Conservation (phyloP, 1,140 invertebrate genomes). For the Leptinotarsa lineolata region DNA sequence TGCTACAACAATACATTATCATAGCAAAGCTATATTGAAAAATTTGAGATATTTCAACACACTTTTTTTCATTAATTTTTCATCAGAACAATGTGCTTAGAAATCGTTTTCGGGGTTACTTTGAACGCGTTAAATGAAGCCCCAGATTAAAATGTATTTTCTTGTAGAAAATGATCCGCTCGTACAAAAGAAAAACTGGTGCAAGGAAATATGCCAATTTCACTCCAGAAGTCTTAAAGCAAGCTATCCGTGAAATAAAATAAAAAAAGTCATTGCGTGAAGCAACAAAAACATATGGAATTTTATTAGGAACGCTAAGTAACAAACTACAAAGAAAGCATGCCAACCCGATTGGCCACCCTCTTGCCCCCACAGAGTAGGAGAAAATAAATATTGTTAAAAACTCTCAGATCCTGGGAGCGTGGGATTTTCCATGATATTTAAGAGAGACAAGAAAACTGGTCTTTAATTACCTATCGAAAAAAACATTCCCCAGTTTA, state of each 20-base stretch:
- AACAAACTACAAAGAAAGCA: background rate
- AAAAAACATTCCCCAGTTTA: background rate
- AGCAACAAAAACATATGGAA: background rate
- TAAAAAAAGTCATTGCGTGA: background rate
- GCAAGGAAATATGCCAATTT: background rate
- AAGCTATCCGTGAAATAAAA: background rate
- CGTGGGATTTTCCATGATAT: background rate
- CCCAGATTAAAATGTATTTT: background rate
- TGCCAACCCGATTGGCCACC: background rate
- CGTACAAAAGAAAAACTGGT: background rate
- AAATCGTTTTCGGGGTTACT: too few species aligned
- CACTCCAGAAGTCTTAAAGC: background rate
- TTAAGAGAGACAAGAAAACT: background rate
- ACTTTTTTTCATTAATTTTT: background rate
- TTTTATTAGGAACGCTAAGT: background rate
- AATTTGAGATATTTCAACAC: background rate
- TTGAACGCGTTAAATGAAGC: background rate
- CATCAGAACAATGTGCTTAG: background rate
- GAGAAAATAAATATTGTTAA: background rate
- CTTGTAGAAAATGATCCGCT: background rate
- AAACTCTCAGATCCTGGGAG: too few species aligned
- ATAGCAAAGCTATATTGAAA: background rate
- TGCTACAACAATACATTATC: background rate
- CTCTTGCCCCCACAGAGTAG: background rate
- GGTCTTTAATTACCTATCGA: background rate